These are phyloP conservation scores for Drosophila eohydei DNA, from an alignment of 2,888 invertebrate species.

Conservation along the genomic window DNA sequence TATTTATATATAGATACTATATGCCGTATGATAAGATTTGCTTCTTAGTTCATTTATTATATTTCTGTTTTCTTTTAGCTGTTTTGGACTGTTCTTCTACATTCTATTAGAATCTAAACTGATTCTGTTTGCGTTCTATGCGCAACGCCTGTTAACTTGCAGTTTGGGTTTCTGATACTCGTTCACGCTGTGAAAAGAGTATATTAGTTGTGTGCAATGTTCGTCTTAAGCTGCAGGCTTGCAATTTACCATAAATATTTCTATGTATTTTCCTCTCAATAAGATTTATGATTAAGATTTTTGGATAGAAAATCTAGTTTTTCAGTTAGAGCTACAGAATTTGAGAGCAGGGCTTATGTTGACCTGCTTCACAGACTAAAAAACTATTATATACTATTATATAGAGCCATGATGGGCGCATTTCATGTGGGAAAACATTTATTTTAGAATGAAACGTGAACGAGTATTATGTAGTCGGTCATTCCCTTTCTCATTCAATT, in stretches of 20 bases:
- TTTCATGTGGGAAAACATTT: not conserved
- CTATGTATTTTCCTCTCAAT: not conserved
- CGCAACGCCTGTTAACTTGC: conserved; percentile 62
- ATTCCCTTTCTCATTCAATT: not conserved
- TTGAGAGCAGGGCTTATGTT: not conserved
- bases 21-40: conserved; percentile 1
- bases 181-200: not conserved
- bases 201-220: not conserved
- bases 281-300: not conserved
- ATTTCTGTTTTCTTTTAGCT: conserved; percentile 13
- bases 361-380: not conserved
- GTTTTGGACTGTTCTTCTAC: conserved; percentile 25
- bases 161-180: not conserved
- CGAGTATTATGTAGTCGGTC: not conserved
- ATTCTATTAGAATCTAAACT: conserved; percentile 54
- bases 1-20: conserved; percentile 16
- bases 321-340: not conserved
- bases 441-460: not conserved
- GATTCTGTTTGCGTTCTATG: conserved; percentile 50
- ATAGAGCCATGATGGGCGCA: no score
- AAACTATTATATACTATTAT: not conserved
- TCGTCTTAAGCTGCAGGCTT: not conserved
- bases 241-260: not conserved
- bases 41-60: not conserved
- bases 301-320: not conserved